These are phyloP conservation scores for Perizoma affinitatum DNA, from an alignment of 2,888 invertebrate genomes.

Conservation along the genomic window DNA sequence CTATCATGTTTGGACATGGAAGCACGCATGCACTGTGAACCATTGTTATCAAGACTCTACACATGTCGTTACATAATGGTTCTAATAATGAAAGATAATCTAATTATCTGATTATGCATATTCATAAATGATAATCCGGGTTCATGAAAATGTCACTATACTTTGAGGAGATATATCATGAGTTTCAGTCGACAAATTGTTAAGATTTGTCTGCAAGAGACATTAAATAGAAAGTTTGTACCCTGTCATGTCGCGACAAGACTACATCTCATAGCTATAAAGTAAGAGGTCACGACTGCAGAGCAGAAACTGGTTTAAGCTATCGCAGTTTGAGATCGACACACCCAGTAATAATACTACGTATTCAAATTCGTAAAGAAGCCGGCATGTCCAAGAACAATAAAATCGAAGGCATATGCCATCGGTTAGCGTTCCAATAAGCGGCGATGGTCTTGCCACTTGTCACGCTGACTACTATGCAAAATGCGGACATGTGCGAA, in stretches of 20 bases:
- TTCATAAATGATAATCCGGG: conserved; percentile 25
- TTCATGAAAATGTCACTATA: conserved; percentile 19
- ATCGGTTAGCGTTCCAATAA: too few species aligned
- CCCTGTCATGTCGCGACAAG: conserved; percentile 53
- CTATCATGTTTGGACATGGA: conserved; percentile 56
- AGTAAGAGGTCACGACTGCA: conserved; percentile 57
- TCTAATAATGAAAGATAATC: conserved; percentile 42
- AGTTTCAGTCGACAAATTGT: conserved; percentile 6
- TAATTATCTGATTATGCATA: conserved; percentile 39
- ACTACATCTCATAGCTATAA: conserved; percentile 32
- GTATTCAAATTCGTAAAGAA: conserved; percentile 44
- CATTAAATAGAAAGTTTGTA: conserved; percentile 56
- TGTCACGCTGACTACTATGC: too few species aligned
- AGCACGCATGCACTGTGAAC: conserved; percentile 49
- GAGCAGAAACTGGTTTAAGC: conserved; percentile 55
- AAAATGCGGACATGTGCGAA: too few species aligned
- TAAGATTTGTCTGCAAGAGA: conserved; percentile 15
- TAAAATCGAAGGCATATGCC: too few species aligned
- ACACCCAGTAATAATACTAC: conserved; percentile 37
- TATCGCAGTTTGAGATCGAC: conserved; percentile 48
- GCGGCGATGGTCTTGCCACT: too few species aligned
- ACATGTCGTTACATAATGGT: conserved; percentile 44
- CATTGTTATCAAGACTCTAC: conserved; percentile 44
- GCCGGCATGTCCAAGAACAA: too few species aligned
- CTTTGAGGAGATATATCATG: not conserved